These are phyloP conservation scores for Stichopus chloronotus DNA, from an alignment of 35 echinoderm and acorn worm genomes.

Conservation along the genomic window DNA sequence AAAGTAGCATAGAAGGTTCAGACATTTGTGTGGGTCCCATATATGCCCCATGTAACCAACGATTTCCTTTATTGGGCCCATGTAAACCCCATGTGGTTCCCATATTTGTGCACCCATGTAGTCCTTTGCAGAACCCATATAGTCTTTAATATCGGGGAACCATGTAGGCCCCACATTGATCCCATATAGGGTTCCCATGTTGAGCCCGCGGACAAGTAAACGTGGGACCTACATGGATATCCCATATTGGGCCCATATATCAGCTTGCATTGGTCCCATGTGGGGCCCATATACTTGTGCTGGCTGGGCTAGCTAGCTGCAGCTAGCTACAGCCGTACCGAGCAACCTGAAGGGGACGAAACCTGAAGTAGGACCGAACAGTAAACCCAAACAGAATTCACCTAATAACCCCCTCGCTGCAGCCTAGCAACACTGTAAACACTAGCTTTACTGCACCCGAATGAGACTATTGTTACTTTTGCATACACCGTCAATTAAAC, in stretches of 20 bases:
- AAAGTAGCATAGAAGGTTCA: not conserved
- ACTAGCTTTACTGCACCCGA: too few species aligned
- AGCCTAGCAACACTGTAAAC: too few species aligned
- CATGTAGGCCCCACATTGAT: not conserved
- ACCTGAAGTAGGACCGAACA: too few species aligned
- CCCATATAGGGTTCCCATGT: not conserved
- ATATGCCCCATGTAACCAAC: slow-evolving; percentile 1
- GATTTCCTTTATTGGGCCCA: slow-evolving; percentile 26
- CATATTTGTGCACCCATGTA: not conserved
- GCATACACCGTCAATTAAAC: too few species aligned
- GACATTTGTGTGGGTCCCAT: not conserved
- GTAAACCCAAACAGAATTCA: too few species aligned
- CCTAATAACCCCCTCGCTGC: too few species aligned
- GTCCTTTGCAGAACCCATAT: not conserved
- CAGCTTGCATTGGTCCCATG: not conserved
- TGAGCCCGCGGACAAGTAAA: not conserved
- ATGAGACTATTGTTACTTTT: too few species aligned
- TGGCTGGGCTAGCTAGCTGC: not conserved
- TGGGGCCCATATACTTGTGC: not conserved
- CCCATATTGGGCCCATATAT: not conserved
- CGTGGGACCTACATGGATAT: not conserved
- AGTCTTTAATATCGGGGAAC: not conserved
- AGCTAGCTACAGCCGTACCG: too few species aligned
- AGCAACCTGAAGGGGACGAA: too few species aligned
- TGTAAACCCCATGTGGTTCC: slow-evolving; percentile 20